phyloP scores from a whole-genome alignment of 2,888 invertebrate genomes.

The Omphaloscelis lunosa region DNA sequence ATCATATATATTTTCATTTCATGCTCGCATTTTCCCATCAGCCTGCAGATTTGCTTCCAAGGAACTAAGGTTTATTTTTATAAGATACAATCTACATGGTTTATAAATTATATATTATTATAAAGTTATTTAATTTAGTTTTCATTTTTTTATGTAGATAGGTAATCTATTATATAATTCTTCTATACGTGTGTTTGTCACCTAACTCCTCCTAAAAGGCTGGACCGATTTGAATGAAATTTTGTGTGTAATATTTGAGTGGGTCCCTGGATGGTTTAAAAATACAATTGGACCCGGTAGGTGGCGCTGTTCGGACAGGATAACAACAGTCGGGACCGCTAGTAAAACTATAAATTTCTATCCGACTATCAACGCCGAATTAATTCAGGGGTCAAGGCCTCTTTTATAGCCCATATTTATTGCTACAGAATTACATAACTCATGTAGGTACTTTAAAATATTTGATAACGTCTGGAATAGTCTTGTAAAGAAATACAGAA shows the following conservation, averaged over 20 bases:
- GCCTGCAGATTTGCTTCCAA: neutral
- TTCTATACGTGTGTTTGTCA: no score
- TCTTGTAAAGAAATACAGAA: neutral
- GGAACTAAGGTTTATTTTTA: neutral
- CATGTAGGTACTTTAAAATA: neutral
- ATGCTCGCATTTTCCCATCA: neutral
- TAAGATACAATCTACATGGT: no score
- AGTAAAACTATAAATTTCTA: neutral
- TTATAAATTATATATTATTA: no score
- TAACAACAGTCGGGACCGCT: no score
- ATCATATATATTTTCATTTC: neutral
- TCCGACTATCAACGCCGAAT: neutral
- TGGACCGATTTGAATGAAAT: no score
- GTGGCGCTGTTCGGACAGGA: no score
- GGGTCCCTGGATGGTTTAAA: no score
- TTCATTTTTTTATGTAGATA: neutral
- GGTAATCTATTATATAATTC: no score
- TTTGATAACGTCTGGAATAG: conserved; percentile 3
- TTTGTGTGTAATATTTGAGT: no score
- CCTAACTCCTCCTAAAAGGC: no score
- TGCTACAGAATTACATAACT: conserved; percentile 6
- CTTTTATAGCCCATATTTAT: neutral
- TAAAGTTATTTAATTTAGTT: no score
- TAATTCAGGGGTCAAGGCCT: neutral
- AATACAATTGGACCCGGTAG: no score